Base-by-base conservation (phyloP, 2,113 vertebrate species). In the Podiceps cristatus region DNA sequence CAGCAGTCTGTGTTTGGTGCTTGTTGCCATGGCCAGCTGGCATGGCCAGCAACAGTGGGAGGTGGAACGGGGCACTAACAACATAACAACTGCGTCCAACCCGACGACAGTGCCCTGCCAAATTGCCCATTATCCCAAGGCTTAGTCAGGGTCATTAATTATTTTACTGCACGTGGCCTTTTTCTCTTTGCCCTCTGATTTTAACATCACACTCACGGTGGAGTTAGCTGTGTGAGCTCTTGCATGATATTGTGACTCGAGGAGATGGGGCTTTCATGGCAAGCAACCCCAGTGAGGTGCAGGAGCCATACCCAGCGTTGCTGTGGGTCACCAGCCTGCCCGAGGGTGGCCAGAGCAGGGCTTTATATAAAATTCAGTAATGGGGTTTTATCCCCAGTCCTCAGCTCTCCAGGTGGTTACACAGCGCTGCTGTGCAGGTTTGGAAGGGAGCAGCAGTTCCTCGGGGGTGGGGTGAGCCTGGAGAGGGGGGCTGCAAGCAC, bases 121-220 rank as follows among this genome's bases (percentile, higher is more conserved):
- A 73, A 80, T 69, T 83, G 20, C 86, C 28, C 1, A 0, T 71
- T 78, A 87, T 66, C 45, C 37, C 0, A 0, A 79, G 86, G 78
- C 9, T 25, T 62, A 58, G 49, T 40, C 83, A 69, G 53, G 11
- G 3, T 29, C 19, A 11, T 71, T 71, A 31, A 64, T 55, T 29
- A 24, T 33, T 53, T 22, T 29, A 12, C 3, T 16, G 49, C 24
- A 19, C 0, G 1, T 40, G 53, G 45, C 18, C 6, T 50, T 58
- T 60, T 66, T 42, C 59, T 18, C 22, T 55, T 82, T 66, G 68
- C 53, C 62, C 25, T 90, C 52, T 47, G 55, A 10, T 60, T 53
- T 84, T 66, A 37, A 56, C 0, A 0, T 44, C 50, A 24, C 0
- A 6, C 15, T 33, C 5, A 0, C 16, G 1, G 24, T 64, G 35